These are phyloP conservation scores for Apostichopus parvimensis DNA, from an alignment of 35 echinoderm and acorn worm species.

Conservation along the genomic window DNA sequence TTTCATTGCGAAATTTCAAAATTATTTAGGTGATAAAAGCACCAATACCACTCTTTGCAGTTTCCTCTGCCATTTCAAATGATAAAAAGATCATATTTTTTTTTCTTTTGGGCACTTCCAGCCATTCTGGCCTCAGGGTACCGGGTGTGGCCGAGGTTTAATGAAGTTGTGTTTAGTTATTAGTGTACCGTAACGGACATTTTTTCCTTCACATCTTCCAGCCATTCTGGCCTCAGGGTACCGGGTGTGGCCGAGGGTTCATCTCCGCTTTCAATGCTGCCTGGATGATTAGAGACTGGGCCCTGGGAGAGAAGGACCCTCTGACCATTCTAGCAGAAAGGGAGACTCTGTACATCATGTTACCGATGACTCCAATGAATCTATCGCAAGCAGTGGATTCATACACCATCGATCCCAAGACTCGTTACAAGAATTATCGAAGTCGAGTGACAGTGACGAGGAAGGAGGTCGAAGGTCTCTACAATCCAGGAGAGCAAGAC, in stretches of 20 bases:
- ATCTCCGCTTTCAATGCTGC: constrained; percentile 15
- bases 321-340: constrained; percentile 31
- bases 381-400: background rate
- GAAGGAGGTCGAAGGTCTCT: constrained; percentile 15
- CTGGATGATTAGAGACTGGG: constrained; percentile 46
- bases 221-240: constrained; percentile 58
- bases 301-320: constrained; percentile 28
- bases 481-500: constrained; percentile 28
- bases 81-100: too few relatives aligned
- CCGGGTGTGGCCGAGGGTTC: constrained; percentile 34
- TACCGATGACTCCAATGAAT: background rate
- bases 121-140: constrained; percentile 58
- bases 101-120: background rate
- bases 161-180: too few relatives aligned
- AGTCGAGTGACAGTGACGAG: background rate
- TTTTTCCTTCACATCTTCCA: too few relatives aligned
- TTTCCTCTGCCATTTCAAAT: too few relatives aligned
- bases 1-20: too few relatives aligned
- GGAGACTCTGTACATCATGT: constrained; percentile 23
- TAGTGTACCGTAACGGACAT: too few relatives aligned
- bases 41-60: too few relatives aligned
- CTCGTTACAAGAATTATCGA: background rate
- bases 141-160: constrained; percentile 29
- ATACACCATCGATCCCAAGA: constrained; percentile 14
- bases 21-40: too few relatives aligned